Evolutionary conservation across 1,140 invertebrate genomes (phyloP), one percentile per base, ranked within the genome.

Genomic region (Drosophila fuyamai): DNA sequence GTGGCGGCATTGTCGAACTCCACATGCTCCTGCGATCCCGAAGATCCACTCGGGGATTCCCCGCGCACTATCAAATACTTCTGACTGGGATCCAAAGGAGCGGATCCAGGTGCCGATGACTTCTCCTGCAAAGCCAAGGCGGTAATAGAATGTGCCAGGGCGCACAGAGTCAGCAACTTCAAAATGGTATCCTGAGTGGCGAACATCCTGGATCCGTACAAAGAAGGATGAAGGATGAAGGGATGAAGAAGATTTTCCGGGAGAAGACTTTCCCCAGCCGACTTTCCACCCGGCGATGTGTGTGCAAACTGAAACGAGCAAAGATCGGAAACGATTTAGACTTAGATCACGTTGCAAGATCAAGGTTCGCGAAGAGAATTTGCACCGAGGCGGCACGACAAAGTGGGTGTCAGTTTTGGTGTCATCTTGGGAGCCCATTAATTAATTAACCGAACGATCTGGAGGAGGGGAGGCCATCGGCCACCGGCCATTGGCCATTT

Each of bases 1-100:
- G 71, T 79, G 43, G 85, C 82, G 1, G 89, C 83, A 68, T 88
- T 54, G 47, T 92, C 75, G 13, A 89, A 90, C n/a, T 79, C 75
- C 51, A 75, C 10, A 43, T 82, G 82, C 55, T 92, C 91, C 40
- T 73, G 50, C 4, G 90, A 91, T 0, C 18, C 50, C 18, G 48
- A 62, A 2, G 79, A 58, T 18, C 10, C 48, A 0, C 27, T 36
- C 4, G 59, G 43, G 0, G 47, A 4, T 23, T 88, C 90, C 0
- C 90, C 86, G 0, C 90, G 90, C 36, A 91, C 90, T 18, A 92
- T 72, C 47, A 91, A 41, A 63, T 91, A 91, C 66, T 91, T 86
- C n/a, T 86, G 76, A n/a, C 73, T 63, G 6, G 74, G 56, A 18
- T 65, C 47, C n/a, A 81, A 61, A 5, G 60, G 13, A 8, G 43